A percentile compares a stretch with the other conserved stretches of the same genome.
Conservation (phyloP, 2,797 vertebrate genomes). For the Tinamus major region DNA sequence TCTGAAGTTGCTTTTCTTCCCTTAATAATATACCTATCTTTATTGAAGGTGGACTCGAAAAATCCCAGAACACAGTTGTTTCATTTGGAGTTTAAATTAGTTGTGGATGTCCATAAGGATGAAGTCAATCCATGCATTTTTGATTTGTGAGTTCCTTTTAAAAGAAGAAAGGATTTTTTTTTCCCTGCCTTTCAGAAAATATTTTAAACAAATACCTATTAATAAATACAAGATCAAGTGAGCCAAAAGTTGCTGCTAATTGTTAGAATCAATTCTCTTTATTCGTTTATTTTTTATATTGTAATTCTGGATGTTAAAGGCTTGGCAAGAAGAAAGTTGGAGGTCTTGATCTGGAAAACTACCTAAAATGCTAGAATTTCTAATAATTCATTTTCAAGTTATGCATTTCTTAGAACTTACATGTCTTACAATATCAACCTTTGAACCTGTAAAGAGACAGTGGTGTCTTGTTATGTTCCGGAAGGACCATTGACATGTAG, state of each 20-base stretch:
- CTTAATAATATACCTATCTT: background rate
- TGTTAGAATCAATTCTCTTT: background rate
- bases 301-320: background rate
- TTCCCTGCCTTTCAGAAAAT: background rate
- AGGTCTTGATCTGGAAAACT: background rate
- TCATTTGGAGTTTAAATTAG: background rate
- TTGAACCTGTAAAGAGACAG: background rate
- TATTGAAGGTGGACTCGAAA: background rate
- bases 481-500: background rate
- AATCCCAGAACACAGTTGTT: background rate
- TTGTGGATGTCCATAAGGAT: background rate
- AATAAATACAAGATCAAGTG: background rate
- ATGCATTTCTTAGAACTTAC: background rate
- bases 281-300: background rate
- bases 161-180: background rate
- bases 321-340: background rate
- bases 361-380: background rate
- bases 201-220: background rate
- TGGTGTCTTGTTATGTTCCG: background rate
- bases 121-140: background rate
- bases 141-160: background rate
- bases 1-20: background rate
- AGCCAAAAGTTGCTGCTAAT: background rate
- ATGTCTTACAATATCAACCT: background rate
- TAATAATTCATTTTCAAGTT: background rate